Percentiles rank a stretch among this genome's conserved stretches.
Evolutionary conservation across 2,113 vertebrate species (phyloP).

Genomic region (Chelonoidis abingdonii): DNA sequence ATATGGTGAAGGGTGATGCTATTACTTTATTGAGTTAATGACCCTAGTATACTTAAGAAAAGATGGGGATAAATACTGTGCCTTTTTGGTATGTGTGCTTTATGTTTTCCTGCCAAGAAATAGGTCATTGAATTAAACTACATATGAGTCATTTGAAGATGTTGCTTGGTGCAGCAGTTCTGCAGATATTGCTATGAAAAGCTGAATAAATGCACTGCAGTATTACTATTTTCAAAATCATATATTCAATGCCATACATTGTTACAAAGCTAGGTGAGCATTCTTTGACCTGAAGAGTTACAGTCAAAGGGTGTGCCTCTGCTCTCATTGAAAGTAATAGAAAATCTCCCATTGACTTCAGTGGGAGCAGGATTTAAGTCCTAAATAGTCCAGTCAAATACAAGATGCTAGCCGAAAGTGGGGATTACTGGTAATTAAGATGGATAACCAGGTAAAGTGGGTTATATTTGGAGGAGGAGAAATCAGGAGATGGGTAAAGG

Average conservation of each 20-base stretch:
- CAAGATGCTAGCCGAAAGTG: neutral
- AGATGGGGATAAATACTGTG: neutral
- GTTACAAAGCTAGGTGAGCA: neutral
- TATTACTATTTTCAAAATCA: neutral
- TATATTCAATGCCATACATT: neutral
- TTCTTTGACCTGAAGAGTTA: neutral
- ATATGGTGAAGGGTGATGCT: neutral
- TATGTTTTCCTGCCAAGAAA: neutral
- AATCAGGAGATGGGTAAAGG: neutral
- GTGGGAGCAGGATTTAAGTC: neutral
- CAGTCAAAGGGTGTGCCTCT: neutral
- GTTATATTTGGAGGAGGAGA: neutral
- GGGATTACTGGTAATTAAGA: neutral
- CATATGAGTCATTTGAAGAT: neutral
- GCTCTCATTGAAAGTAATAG: neutral
- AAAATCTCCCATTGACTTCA: neutral
- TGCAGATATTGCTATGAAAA: neutral
- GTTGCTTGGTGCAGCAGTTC: neutral
- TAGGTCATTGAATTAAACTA: neutral
- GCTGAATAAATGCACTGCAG: neutral
- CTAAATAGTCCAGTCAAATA: neutral
- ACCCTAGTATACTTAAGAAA: neutral
- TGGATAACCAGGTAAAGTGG: neutral
- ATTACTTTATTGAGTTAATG: neutral
- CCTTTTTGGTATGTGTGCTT: neutral